phyloP scores from a whole-genome alignment of 2,888 invertebrate species.

The Drosophila meridiana region DNA sequence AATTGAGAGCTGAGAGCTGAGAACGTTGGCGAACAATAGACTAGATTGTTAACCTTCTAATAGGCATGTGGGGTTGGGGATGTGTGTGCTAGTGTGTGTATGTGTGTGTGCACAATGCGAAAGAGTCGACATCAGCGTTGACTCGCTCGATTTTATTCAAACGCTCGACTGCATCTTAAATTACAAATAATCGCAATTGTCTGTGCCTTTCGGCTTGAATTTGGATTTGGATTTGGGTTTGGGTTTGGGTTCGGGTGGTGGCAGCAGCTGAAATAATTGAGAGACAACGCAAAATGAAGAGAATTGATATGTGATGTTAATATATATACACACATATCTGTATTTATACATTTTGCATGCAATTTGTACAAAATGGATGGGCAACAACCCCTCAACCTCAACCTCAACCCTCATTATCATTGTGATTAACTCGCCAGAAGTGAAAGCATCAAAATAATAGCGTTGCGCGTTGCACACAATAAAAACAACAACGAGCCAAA shows the following conservation, averaged over 20 bases:
- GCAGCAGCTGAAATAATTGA: slow-evolving; percentile 84
- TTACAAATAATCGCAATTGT: slow-evolving; percentile 84
- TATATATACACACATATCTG: slow-evolving; percentile 10
- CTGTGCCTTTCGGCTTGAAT: slow-evolving; percentile 36
- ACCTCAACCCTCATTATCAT: slow-evolving; percentile 74
- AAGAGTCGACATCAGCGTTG: slow-evolving; percentile 68
- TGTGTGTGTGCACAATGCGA: slow-evolving; percentile 34
- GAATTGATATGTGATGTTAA: slow-evolving; percentile 54
- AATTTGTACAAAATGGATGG: slow-evolving; percentile 45
- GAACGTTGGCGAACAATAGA: slow-evolving; percentile 33
- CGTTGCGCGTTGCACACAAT: slow-evolving; percentile 46
- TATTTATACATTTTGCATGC: slow-evolving; percentile 56
- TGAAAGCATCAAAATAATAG: slow-evolving; percentile 68
- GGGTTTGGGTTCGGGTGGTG: slow-evolving; percentile 30
- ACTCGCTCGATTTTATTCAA: slow-evolving; percentile 76
- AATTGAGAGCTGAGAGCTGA: slow-evolving; percentile 32
- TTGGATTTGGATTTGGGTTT: slow-evolving; percentile 22
- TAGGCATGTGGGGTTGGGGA: slow-evolving; percentile 20
- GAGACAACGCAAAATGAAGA: slow-evolving; percentile 79
- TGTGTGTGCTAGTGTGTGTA: background rate
- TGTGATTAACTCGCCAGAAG: slow-evolving; percentile 80
- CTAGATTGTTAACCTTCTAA: slow-evolving; percentile 70
- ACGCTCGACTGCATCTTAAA: slow-evolving; percentile 84
- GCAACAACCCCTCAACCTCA: slow-evolving; percentile 55
- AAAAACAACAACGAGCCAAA: slow-evolving; percentile 56